phyloP scores from a whole-genome alignment of 2,113 vertebrate species.

The Hyperopisus bebe region DNA sequence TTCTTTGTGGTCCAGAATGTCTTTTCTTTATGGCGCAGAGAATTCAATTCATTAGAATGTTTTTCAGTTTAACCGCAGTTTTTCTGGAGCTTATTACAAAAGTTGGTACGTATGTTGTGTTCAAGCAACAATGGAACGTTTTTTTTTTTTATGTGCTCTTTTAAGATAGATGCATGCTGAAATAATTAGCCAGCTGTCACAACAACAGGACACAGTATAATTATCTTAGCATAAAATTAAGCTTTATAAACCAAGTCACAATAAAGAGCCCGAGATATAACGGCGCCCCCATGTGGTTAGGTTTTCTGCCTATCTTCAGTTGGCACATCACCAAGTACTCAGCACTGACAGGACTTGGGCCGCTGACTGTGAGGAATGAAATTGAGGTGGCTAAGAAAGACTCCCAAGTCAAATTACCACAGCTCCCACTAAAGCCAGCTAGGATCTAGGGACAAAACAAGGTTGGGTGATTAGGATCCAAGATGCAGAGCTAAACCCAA shows the following conservation, averaged over 20 bases:
- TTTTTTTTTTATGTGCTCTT: neutral
- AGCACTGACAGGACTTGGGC: neutral
- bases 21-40: neutral
- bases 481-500: neutral
- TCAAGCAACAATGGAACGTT: neutral
- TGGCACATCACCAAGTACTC: neutral
- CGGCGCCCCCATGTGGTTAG: neutral
- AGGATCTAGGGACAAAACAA: neutral
- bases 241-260: neutral
- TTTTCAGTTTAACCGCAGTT: neutral
- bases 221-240: neutral
- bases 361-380: neutral
- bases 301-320: neutral
- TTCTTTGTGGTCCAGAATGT: neutral
- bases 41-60: neutral
- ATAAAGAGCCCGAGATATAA: neutral
- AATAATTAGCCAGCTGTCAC: constrained; percentile 5
- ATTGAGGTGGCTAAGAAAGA: neutral
- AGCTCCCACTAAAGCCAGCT: neutral
- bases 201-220: neutral
- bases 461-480: neutral
- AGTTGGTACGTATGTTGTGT: neutral
- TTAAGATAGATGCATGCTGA: neutral
- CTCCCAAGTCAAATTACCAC: neutral
- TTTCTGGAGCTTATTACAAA: neutral